Conservation (phyloP, 1,140 invertebrate species). For the Orius insidiosus region DNA sequence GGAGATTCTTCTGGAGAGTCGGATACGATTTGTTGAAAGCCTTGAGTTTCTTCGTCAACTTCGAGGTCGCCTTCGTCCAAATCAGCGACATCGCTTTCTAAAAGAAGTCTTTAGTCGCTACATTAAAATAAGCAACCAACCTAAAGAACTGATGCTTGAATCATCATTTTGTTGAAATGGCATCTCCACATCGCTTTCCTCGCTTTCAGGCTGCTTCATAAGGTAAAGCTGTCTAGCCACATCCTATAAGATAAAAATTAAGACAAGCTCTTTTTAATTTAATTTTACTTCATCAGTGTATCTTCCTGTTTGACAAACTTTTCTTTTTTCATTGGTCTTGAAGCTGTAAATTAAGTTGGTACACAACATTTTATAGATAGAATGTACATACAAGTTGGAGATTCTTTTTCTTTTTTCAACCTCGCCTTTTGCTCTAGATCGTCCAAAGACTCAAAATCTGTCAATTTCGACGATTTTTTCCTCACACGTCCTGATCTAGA, state of each 20-base stretch:
- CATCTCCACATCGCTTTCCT: slow-evolving; percentile 10
- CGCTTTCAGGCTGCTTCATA: background rate
- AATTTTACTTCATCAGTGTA: slow-evolving; percentile 11
- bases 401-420: slow-evolving; percentile 17
- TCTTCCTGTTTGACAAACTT: slow-evolving; percentile 12
- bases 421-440: slow-evolving; percentile 35
- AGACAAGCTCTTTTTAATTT: too few species aligned
- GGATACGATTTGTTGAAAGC: slow-evolving; percentile 17
- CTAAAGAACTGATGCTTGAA: slow-evolving; percentile 21
- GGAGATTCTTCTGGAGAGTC: slow-evolving; percentile 22
- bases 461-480: slow-evolving; percentile 86
- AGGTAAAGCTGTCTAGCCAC: too few species aligned
- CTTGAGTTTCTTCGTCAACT: slow-evolving; percentile 12
- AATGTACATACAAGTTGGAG: background rate
- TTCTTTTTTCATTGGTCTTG: slow-evolving; percentile 9
- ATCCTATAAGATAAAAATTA: too few species aligned
- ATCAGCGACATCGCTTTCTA: slow-evolving; percentile 13
- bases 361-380: too few species aligned
- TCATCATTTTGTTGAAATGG: slow-evolving; percentile 16
- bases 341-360: too few species aligned
- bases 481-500: slow-evolving; percentile 73
- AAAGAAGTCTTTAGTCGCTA: too few species aligned
- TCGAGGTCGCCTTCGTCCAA: slow-evolving; percentile 15
- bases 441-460: slow-evolving; percentile 81
- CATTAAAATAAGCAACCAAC: slow-evolving; percentile 18